phyloP scores from a whole-genome alignment of 2,113 vertebrate genomes.

The Gulo gulo region DNA sequence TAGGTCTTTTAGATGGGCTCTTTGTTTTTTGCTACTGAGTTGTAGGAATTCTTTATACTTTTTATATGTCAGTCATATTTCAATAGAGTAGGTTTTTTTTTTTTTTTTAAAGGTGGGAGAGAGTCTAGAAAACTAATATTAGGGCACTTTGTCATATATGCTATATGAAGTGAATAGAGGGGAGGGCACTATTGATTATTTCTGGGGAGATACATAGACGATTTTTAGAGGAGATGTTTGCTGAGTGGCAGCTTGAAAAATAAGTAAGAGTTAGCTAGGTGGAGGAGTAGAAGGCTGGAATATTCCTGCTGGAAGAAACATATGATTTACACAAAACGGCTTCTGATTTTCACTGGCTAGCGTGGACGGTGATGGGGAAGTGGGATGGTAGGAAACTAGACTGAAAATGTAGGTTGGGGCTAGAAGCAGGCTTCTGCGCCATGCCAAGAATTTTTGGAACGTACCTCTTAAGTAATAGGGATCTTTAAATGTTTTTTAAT shows the following conservation, averaged over 20 bases:
- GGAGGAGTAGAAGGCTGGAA: neutral
- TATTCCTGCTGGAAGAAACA: neutral
- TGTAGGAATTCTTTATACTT: neutral
- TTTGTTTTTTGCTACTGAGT: neutral
- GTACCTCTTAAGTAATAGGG: neutral
- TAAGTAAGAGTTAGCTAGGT: neutral
- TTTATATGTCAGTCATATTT: neutral
- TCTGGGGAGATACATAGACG: neutral
- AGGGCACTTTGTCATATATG: neutral
- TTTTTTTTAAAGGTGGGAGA: neutral
- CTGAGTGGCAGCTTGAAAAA: neutral
- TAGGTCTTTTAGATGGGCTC: neutral
- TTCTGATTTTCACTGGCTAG: neutral
- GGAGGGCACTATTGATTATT: neutral
- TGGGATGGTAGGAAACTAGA: neutral
- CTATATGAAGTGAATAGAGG: neutral
- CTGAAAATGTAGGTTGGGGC: neutral
- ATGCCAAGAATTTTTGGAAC: neutral
- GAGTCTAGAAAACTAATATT: neutral
- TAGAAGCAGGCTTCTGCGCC: neutral
- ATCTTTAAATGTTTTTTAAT: neutral
- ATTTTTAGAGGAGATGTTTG: neutral
- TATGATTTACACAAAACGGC: neutral
- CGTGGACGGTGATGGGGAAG: no score
- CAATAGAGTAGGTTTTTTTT: neutral